These are phyloP conservation scores for Rhimphoctona megacephalus DNA, from an alignment of 2,888 invertebrate genomes.

Conservation along the genomic window DNA sequence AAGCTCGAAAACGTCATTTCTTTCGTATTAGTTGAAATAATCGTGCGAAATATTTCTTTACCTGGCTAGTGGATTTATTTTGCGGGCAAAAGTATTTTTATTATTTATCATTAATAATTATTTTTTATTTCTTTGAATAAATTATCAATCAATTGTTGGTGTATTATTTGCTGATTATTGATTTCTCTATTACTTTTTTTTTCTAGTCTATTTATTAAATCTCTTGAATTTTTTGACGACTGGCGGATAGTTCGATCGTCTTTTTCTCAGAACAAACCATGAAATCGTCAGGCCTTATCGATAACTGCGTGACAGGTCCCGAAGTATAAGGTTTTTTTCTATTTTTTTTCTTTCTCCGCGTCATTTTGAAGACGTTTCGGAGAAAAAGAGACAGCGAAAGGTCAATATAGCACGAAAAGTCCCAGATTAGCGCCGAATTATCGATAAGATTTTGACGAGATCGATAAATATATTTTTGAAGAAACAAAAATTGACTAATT, in stretches of 20 bases:
- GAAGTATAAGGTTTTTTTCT: conserved; percentile 19
- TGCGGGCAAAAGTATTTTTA: no score
- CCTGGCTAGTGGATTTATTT: no score
- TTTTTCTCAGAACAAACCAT: conserved; percentile 18
- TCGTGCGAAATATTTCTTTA: no score
- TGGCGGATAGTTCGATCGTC: not conserved
- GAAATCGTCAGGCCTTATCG: conserved; percentile 36
- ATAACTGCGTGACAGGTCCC: conserved; percentile 57
- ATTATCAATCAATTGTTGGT: no score
- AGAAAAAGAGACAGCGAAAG: not conserved
- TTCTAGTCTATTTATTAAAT: not conserved
- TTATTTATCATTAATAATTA: no score
- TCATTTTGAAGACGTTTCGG: not conserved
- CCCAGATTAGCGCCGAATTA: conserved; percentile 61
- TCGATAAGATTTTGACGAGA: conserved; percentile 59
- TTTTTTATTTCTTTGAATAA: no score
- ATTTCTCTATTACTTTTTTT: not conserved
- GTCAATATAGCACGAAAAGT: conserved; percentile 7
- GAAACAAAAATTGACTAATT: not conserved
- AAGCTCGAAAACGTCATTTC: no score
- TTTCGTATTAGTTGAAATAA: no score
- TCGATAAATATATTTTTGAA: conserved; percentile 36
- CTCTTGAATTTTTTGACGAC: not conserved
- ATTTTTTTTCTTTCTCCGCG: not conserved
- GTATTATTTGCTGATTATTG: not conserved